Base-by-base conservation (phyloP, 2,888 invertebrate species). In the Priocnemis perturbator region DNA sequence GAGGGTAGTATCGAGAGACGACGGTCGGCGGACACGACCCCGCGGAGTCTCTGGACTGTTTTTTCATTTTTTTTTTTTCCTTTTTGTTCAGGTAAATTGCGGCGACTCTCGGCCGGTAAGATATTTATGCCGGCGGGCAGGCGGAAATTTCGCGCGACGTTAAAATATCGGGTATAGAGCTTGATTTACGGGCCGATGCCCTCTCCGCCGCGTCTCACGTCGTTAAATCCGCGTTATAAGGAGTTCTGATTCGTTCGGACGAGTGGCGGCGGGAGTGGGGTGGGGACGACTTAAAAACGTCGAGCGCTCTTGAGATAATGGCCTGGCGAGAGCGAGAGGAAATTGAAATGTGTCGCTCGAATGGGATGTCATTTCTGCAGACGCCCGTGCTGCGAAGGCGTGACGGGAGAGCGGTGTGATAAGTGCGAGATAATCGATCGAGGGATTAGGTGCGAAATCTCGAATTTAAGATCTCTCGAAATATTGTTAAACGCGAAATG, bases 81-180 rank as follows among this genome's bases (percentile, higher is more conserved):
- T n/a, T n/a, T 9, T 37, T 11, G 4, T 11, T 11, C 37, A 11
- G 1, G 37, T n/a, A 9, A 50, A 50, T 50, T 50, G 50, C 50
- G 37, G 19, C 50, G 50, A 50, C 11, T 4, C 7, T 50, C 50
- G 50, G 50, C 50, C 50, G 9, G 50, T 17, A 19, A 17, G 19
- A 50, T 50, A 50, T 50, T 50, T 50, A 50, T 50, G 17, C 19
- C 50, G 37, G 37, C 37, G 17, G n/a, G 11, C 50, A 3, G 50
- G 50, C 50, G 50, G 50, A 50, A 50, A 50, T 50, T 37, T 37
- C 50, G 50, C 50, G 50, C 50, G 50, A 50, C 19, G 50, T 50
- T 50, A 50, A 50, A 50, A 50, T 50, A 50, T 50, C 19, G 50
- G 50, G 19, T 4, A 50, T 50, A 50, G n/a, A 50, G 3, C 17